Percentiles rank a stretch among this genome's conserved stretches.
These are phyloP conservation scores for mouse (Mus musculus) DNA, from an alignment of 2,113 vertebrate genomes.

Conservation along the genomic window GRCm39 chrX:144216001-144216500, in stretches of 20 bases:
- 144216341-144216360: background rate
- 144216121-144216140: background rate
- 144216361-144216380: conserved; percentile 41
- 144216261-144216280: background rate
- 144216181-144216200: conserved; percentile 3
- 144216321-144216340: background rate
- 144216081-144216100: background rate
- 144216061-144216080: conserved; percentile 10
- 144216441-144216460: background rate
- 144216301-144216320: conserved; percentile 26
- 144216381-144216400: background rate
- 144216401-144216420: background rate
- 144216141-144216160: background rate
- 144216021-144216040: background rate
- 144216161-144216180: conserved; percentile 13
- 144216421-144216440: background rate
- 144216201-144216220: background rate
- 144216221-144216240: background rate
- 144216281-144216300: background rate
- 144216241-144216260: background rate
- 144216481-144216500: conserved; percentile 50
- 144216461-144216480: conserved; percentile 7
- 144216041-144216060: conserved; percentile 4
- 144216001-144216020: background rate
- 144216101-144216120: background rate